A percentile compares a stretch with the other conserved stretches of the same genome.
These are phyloP conservation scores for Gambusia holbrooki DNA, from an alignment of 2,113 vertebrate species.

Conservation along the genomic window DNA sequence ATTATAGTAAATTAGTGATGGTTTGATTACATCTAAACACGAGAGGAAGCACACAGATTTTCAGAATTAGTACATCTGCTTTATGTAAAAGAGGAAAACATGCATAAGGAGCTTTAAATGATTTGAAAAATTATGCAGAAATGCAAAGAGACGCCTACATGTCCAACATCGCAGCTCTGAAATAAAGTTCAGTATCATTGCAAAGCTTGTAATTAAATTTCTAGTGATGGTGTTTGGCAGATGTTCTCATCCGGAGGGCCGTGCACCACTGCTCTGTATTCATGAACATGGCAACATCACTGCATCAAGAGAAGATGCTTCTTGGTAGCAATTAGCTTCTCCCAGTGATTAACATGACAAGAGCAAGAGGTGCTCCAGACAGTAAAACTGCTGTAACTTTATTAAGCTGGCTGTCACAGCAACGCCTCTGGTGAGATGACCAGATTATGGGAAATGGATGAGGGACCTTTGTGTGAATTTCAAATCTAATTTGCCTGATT, in stretches of 20 bases:
- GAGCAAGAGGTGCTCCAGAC: constrained; percentile 18
- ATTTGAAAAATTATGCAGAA: constrained; percentile 5
- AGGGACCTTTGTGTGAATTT: constrained; percentile 6
- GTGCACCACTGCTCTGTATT: constrained; percentile 56
- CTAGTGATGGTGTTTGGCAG: constrained; percentile 52
- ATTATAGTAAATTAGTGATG: constrained; percentile 51
- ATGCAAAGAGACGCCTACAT: constrained; percentile 2
- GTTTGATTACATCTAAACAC: constrained; percentile 50
- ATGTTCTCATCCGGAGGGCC: constrained; percentile 52
- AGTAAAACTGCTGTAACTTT: constrained; percentile 16
- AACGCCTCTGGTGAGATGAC: neutral
- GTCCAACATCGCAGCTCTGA: constrained; percentile 11
- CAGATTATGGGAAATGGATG: neutral
- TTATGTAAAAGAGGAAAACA: constrained; percentile 1
- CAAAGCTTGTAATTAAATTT: constrained; percentile 59
- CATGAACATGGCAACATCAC: constrained; percentile 41
- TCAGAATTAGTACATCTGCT: constrained; percentile 2
- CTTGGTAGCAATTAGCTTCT: constrained; percentile 36
- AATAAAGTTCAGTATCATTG: constrained; percentile 29
- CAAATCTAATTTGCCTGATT: constrained; percentile 24
- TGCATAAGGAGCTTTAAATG: neutral
- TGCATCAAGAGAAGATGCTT: constrained; percentile 37
- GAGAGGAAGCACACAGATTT: neutral
- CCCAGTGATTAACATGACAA: constrained; percentile 28
- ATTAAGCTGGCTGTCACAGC: constrained; percentile 11